A percentile compares a stretch with the other conserved stretches of the same genome.
phyloP scores from a whole-genome alignment of 2,888 invertebrate genomes.

The Polietes domitor region DNA sequence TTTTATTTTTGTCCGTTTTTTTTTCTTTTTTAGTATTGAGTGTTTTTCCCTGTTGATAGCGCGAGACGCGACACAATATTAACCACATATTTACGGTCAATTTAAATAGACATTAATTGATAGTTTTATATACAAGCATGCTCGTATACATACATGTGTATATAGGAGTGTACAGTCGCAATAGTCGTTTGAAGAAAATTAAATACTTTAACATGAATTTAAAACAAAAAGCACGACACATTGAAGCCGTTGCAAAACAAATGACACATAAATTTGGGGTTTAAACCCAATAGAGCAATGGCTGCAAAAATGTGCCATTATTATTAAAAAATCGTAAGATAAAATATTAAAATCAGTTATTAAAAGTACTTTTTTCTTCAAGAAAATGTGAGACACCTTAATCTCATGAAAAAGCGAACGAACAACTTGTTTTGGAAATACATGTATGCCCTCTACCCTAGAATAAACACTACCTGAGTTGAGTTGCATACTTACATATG shows the following conservation, averaged over 20 bases:
- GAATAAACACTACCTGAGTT: too few relatives aligned
- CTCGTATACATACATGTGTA: not conserved
- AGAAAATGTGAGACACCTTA: not conserved
- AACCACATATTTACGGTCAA: conserved; percentile 68
- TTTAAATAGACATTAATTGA: conserved; percentile 69
- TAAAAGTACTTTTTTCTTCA: not conserved
- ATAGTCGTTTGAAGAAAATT: conserved; percentile 33
- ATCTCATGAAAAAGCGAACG: not conserved
- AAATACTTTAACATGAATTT: conserved; percentile 47
- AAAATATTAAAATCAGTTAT: not conserved
- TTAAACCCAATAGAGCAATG: conserved; percentile 31
- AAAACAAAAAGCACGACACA: conserved; percentile 19
- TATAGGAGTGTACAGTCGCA: conserved; percentile 9
- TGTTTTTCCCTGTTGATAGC: not conserved
- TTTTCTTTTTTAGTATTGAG: not conserved
- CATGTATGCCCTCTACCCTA: too few relatives aligned
- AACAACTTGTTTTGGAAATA: not conserved
- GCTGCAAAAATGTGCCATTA: not conserved
- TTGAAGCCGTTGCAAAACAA: conserved; percentile 56
- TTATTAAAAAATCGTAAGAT: not conserved
- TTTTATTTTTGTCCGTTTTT: not conserved
- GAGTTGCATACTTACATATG: too few relatives aligned
- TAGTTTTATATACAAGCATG: conserved; percentile 61
- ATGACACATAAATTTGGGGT: conserved; percentile 45
- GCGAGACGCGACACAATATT: conserved; percentile 46